Evolutionary conservation across 1,140 invertebrate species (phyloP), one percentile per base, ranked within the genome.

Genomic region (Leptinotarsa texana): DNA sequence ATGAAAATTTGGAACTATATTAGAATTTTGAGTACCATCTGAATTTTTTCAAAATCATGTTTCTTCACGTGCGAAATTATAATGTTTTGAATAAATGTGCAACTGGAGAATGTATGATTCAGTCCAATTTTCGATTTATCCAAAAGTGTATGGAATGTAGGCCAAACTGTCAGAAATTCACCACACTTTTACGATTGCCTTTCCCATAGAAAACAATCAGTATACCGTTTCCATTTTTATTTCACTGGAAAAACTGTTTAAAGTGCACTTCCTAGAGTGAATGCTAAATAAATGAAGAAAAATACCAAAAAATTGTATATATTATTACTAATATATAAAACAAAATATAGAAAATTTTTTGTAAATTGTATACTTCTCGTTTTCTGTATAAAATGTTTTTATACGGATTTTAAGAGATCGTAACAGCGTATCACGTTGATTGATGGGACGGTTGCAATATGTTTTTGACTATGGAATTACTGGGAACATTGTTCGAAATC

Each of bases 191-290:
- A 33, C 24, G 17, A 22, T 13, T 57, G n/a, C 51, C 62, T 65
- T 72, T 18, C 18, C n/a, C 24, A 73, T 65, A 48, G 22, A 17
- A 62, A 21, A 62, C 48, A 48, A 22, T 47, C 62, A 18, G 17
- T 8, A 71, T 71, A 47, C 22, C 27, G 68, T 63, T 33, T 70
- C 33, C 69, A 68, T 75, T 74, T 75, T 63, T 71, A 69, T 72
- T 70, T 76, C 51, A 70, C 49, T 48, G 27, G n/a, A 70, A 21
- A 70, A 70, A 70, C 47, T 57, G 8, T 18, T 81, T 57, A 17
- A 80, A 81, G 80, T 81, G 80, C 80, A 81, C 80, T 81, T 81
- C 75, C 70, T 81, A 79, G 80, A 67, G 72, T 78, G 80, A 79
- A 72, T 74, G 47, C 57, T 70, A 33, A 33, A 61, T 48, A 24